These are phyloP conservation scores for Cataglyphis rosenhaueri DNA, from an alignment of 2,888 invertebrate species.

Conservation along the genomic window DNA sequence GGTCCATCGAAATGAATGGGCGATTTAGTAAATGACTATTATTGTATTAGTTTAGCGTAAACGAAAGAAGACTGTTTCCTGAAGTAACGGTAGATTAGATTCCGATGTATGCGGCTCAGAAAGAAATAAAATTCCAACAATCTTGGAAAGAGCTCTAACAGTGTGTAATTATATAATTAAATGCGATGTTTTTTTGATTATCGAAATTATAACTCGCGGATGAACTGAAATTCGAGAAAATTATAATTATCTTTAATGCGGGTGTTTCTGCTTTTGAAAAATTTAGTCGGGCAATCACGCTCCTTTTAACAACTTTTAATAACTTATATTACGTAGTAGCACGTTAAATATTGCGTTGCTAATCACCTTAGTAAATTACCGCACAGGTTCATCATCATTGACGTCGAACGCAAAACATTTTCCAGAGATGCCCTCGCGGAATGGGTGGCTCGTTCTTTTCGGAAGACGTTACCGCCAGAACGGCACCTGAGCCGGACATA, in stretches of 20 bases:
- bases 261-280: neutral
- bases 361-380: conserved; percentile 35
- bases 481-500: conserved; percentile 48
- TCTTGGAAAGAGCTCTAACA: neutral
- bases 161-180: neutral
- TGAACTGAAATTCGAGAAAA: neutral
- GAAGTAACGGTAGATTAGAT: conserved; percentile 8
- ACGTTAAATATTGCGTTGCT: conserved; percentile 8
- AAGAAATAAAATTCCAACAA: neutral
- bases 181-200: neutral
- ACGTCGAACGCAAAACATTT: conserved; percentile 27
- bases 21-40: conserved; percentile 15
- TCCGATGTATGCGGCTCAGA: neutral
- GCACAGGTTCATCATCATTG: conserved; percentile 7
- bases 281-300: conserved; percentile 11
- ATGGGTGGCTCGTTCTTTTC: conserved; percentile 50
- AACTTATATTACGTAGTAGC: neutral
- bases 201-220: neutral
- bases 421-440: conserved; percentile 31
- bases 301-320: neutral
- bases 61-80: neutral
- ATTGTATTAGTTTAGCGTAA: conserved; percentile 10
- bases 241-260: neutral
- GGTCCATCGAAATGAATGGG: conserved; percentile 16
- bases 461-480: conserved; percentile 37